Base-by-base conservation (phyloP, 35 echinoderm and acorn worm genomes). In the Holothuria glaberrima region DNA sequence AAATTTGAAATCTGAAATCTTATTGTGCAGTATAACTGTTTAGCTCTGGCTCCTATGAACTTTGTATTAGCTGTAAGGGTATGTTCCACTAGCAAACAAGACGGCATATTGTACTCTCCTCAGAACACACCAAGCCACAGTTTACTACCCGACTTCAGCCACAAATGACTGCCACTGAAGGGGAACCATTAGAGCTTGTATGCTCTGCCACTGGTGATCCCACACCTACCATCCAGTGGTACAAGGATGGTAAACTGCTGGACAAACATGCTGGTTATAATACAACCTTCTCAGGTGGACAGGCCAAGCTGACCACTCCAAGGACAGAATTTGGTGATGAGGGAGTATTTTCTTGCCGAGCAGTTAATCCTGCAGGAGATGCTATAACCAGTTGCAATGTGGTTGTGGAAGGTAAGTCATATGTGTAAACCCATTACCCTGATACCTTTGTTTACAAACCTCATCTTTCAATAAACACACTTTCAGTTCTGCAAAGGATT, bases 321-420 rank as follows among this genome's bases (percentile, higher is more conserved):
- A 82, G 88, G 62, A 75, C 83, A 10, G 58, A 48, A 24, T 48
- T 88, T 20, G 73, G 62, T 22, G 91, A 92, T 48, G 52, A 86
- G 18, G 91, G 91, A 16, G 69, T 75, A 48, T 98, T 88, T 33
- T 92, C 93, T 6, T 94, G 90, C 31, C 64, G 64, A 27, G 95
- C 93, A 27, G 82, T 71, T 27, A 98, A 98, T 67, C 86, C 92
- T 19, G 88, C 80, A 19, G 95, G 95, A 5, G 72, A 58, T 25
- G 93, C 63, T 72, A 93, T 45, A 26, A 93, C 97, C 2, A 92
- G 86, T 21, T 91, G 86, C 31, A 82, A 94, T 48, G 63, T 99
- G 13, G 60, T 80, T 34, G 97, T 99, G 9, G 88, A 90, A 91
- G 91, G 96, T 98, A 91, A 68, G 83, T 87, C 13, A 21, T 21